Base-by-base conservation (phyloP, 2,888 invertebrate genomes). In the Monopis laevigella region DNA sequence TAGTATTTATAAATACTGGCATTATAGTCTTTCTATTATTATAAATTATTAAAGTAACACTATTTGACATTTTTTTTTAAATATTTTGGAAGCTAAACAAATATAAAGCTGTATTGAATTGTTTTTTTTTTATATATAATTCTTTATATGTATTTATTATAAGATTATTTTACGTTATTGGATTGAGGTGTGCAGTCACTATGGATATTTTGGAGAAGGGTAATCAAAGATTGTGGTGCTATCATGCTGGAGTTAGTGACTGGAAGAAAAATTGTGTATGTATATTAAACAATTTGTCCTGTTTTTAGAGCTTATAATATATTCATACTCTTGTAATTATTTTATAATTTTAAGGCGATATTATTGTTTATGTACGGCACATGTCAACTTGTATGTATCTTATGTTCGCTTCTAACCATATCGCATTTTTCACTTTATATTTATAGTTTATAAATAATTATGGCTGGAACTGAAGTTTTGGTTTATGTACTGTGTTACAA, bases 291-390 rank as follows among this genome's bases (percentile, higher is more conserved):
- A 29, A 75, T 74, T 73, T 68, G 68, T 73, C 72, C 68, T 70
- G 62, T 65, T 74, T 74, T 72, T 78, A 78, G 78, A 80, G 78
- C 78, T 80, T 77, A 75, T 68, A 78, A 77, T 77, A 71, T 71
- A 71, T 68, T 36, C n/a, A 18, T 67, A 66, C 62, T 57, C 71
- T 69, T 75, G 73, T 77, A 78, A 77, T 73, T 77, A 75, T 70
- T 63, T 65, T 63, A 64, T 63, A 71, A 63, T 69, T 72, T 67
- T 77, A 77, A 72, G 71, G 64, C 61, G 56, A 62, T 65, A 61
- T 65, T 55, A 62, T 13, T 11, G 8, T 30, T 30, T 30, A 5
- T 30, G 12, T 13, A 3, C 13, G 7, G n/a, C 29, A 29, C 12
- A 12, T 10, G 24, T 24, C 6, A 29, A 7, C 4, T 11, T 29